Evolutionary conservation across 2,888 invertebrate genomes (phyloP).

Genomic region (Nymphalis c-album): DNA sequence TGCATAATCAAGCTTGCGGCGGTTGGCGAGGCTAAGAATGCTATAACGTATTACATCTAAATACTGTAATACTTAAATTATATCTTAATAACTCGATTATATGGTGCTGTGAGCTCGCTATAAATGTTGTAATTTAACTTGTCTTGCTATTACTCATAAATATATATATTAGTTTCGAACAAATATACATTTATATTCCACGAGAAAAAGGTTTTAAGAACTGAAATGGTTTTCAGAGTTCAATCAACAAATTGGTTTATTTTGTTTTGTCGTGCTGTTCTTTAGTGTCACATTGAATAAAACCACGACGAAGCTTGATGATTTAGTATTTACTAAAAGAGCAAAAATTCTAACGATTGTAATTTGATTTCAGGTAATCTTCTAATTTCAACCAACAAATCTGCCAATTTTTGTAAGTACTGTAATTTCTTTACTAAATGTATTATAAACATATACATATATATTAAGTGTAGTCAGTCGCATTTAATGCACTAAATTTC

Average conservation of each 20-base stretch:
- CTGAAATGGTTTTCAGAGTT: background rate
- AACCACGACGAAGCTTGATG: too few species aligned
- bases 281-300: too few species aligned
- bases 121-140: slow-evolving; percentile 20
- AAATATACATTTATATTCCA: background rate
- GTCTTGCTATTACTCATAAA: background rate
- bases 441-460: background rate
- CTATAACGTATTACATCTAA: slow-evolving; percentile 48
- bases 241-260: too few species aligned
- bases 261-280: too few species aligned
- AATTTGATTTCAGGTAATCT: slow-evolving; percentile 13
- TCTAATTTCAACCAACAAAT: background rate
- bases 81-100: slow-evolving; percentile 42
- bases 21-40: slow-evolving; percentile 45
- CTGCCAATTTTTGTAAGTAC: background rate
- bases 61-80: slow-evolving; percentile 47
- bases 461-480: slow-evolving; percentile 9
- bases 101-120: slow-evolving; percentile 13
- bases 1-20: slow-evolving; percentile 43
- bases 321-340: too few species aligned
- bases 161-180: background rate
- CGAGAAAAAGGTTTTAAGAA: background rate
- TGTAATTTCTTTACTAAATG: background rate
- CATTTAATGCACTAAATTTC: too few species aligned
- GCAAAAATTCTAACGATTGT: background rate